Conservation (phyloP, 2,888 invertebrate species). For the Lepas anatifera region DNA sequence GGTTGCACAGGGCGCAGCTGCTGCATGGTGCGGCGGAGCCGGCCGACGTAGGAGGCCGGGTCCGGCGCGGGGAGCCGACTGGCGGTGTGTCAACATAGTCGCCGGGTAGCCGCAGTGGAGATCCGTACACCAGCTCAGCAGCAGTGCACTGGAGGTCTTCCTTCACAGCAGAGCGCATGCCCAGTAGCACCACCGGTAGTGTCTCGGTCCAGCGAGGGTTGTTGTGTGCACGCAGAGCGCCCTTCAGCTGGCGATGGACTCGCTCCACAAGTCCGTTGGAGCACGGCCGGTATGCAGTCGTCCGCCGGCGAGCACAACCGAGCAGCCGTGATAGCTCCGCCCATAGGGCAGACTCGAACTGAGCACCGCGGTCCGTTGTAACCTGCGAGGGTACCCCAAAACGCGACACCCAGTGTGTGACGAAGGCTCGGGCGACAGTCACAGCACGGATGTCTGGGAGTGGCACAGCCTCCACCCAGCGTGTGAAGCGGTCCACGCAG, state of each 20-base stretch:
- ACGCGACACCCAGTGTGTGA: constrained; percentile 13
- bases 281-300: no score
- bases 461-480: constrained; percentile 17
- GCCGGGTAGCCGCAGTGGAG: background rate
- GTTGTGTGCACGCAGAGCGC: background rate
- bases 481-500: constrained; percentile 28
- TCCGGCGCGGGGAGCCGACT: no score
- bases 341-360: no score
- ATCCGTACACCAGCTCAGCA: background rate
- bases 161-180: no score
- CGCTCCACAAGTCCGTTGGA: background rate
- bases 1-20: background rate
- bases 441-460: background rate
- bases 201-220: no score
- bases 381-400: constrained; percentile 3
- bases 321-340: no score
- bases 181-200: no score
- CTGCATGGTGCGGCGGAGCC: background rate
- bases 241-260: background rate
- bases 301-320: no score
- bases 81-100: background rate
- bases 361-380: background rate
- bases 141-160: no score
- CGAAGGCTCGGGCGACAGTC: constrained; percentile 18
- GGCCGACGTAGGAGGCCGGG: background rate